Evolutionary conservation across 1,140 invertebrate species (phyloP), one percentile per base, ranked within the genome.

Genomic region (Charaxes varanes): DNA sequence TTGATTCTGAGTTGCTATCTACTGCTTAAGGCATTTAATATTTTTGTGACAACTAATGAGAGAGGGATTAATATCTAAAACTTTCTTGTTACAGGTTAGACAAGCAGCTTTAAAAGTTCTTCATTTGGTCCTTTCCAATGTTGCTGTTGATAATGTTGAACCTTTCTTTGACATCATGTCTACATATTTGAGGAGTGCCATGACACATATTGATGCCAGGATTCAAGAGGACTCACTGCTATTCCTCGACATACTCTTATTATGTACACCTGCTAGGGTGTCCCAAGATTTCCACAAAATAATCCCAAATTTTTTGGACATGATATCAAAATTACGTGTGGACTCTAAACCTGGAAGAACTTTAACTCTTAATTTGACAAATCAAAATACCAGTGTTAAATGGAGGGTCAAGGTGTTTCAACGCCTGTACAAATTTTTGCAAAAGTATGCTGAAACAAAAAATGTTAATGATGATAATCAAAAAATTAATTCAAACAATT

Each of bases 161-260:
- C 92, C 93, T 7, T 93, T 94, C 62, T 91, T 91, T 60, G 87
- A 91, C 46, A 86, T 92, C 5, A 73, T 96, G 23, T 88, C 89
- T 21, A 91, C 92, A 6, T 94, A 95, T 62, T 68, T 96, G 16
- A 87, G 89, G 16, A 96, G 94, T 84, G 91, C 92, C 1, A 95
- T 96, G 92, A 95, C 93, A 5, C 93, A 95, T 53, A 92, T 97
- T 37, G 87, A 93, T 66, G 87, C 87, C 6, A 85, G 86, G 27
- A 90, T 96, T 31, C 91, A 94, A 64, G 90, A 93, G 67, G 94
- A 95, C 70, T 94, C 94, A 0, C 72, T 97, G 1, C 59, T 89
- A 4, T 87, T 94, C 32, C 74, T 95, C n/a, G 94, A 93, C 58
- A 85, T 88, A 33, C 76, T 94, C 11, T 66, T 93, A 7, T 70